Conservation (phyloP, 1,140 invertebrate species). For the Araneus ventricosus region DNA sequence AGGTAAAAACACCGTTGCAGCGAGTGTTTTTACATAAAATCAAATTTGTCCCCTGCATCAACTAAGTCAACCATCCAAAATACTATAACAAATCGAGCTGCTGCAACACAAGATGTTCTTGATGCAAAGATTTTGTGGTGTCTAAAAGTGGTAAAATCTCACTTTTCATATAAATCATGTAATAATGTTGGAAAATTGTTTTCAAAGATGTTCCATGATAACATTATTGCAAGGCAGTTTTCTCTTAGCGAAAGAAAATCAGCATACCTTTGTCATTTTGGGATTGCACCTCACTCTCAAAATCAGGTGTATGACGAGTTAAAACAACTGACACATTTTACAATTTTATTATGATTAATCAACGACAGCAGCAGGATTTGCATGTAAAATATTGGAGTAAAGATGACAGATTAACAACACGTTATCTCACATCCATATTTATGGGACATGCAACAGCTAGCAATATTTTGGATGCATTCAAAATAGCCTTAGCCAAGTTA, state of each 20-base stretch:
- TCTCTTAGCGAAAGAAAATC: background rate
- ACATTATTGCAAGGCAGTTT: background rate
- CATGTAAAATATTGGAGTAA: background rate
- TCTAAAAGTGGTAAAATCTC: background rate
- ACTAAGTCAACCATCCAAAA: too few species aligned
- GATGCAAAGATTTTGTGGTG: background rate
- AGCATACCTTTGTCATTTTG: background rate
- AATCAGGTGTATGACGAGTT: background rate
- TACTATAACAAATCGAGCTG: too few species aligned
- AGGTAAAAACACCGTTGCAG: too few species aligned
- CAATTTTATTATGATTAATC: background rate
- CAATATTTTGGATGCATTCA: background rate
- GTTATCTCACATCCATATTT: background rate
- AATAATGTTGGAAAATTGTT: background rate
- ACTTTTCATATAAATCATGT: background rate
- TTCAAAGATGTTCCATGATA: background rate
- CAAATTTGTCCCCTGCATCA: too few species aligned
- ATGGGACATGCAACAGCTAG: background rate
- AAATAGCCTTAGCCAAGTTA: background rate
- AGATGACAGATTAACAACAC: background rate
- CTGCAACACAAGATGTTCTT: background rate
- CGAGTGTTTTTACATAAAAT: too few species aligned
- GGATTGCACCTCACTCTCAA: background rate
- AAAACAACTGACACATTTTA: background rate
- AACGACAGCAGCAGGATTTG: background rate